Evolutionary conservation across 1,140 invertebrate genomes (phyloP).

Genomic region (Hermetia illucens): DNA sequence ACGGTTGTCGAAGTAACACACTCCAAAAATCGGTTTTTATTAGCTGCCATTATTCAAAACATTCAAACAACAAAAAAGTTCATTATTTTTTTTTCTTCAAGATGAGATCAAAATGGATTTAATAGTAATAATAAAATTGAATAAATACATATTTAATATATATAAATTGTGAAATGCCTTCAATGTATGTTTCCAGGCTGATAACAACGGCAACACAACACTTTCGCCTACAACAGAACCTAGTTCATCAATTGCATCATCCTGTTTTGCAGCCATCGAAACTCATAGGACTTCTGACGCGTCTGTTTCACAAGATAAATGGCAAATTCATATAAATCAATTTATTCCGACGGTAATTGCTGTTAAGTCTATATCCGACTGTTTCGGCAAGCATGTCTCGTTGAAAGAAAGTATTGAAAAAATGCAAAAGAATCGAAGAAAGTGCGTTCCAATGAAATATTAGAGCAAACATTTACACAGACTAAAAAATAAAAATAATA

Average conservation of each 20-base stretch:
- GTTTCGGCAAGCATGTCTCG: slow-evolving; percentile 16
- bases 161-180: not conserved
- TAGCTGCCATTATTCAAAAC: no score
- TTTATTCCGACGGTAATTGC: slow-evolving; percentile 25
- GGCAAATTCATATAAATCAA: slow-evolving; percentile 28
- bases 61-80: no score
- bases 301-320: slow-evolving; percentile 10
- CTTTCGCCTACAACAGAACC: not conserved
- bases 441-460: no score
- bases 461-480: no score
- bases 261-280: slow-evolving; percentile 14
- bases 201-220: slow-evolving; percentile 27
- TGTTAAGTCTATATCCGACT: slow-evolving; percentile 18
- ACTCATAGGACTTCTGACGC: slow-evolving; percentile 5
- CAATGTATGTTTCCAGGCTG: slow-evolving; percentile 14
- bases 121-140: no score
- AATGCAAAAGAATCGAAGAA: slow-evolving; percentile 26
- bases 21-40: no score
- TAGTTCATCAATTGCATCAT: slow-evolving; percentile 2
- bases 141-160: no score
- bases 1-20: no score
- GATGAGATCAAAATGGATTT: no score
- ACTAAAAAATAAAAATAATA: no score
- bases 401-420: slow-evolving; percentile 25
- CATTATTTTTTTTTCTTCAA: no score